Base-by-base conservation (phyloP, 2,113 vertebrate species). In the Alligator mississippiensis region DNA sequence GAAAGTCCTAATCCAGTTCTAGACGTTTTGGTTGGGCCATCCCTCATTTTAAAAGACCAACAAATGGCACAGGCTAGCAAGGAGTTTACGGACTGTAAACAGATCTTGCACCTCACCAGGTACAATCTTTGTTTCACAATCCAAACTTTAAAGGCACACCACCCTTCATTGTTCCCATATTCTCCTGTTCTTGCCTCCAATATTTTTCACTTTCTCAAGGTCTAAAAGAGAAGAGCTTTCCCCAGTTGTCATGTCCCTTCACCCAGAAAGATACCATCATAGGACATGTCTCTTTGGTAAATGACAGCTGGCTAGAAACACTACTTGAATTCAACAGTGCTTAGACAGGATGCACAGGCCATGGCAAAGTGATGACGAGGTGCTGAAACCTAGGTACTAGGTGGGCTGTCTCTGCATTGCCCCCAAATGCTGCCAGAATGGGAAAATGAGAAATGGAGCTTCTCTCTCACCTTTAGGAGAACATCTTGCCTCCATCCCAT, bases 391-490 rank as follows among this genome's bases (percentile, higher is more conserved):
- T 47, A 47, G 47, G 47, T 47, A 7, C 47, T 9, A 47, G 47
- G 21, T 12, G 5, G 11, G 19, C 22, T 62, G 30, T 22, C n/a
- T 4, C 47, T n/a, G 28, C 87, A 54, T 30, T 92, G 47, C 21
- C 9, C 22, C 30, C 64, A 74, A 30, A 15, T 10, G 30, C 30
- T 15, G 47, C n/a, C 75, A 34, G 0, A 0, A 1, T 19, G n/a
- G 1, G 17, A 6, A 22, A 83, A 54, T 18, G 62, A 72, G 59
- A 76, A 60, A 1, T 12, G 5, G 28, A n/a, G 68, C 58, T 5
- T 84, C 21, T n/a, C 9, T 75, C 57, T 79, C 47, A 22, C 19
- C 34, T 25, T 13, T 16, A 80, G 13, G 24, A 11, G 24, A 24
- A 11, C 30, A 10, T 17, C 22, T 80, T 1, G 9, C 61, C 9